These are phyloP conservation scores for Pycnonotus jocosus DNA, from an alignment of 2,113 vertebrate species.

Conservation along the genomic window DNA sequence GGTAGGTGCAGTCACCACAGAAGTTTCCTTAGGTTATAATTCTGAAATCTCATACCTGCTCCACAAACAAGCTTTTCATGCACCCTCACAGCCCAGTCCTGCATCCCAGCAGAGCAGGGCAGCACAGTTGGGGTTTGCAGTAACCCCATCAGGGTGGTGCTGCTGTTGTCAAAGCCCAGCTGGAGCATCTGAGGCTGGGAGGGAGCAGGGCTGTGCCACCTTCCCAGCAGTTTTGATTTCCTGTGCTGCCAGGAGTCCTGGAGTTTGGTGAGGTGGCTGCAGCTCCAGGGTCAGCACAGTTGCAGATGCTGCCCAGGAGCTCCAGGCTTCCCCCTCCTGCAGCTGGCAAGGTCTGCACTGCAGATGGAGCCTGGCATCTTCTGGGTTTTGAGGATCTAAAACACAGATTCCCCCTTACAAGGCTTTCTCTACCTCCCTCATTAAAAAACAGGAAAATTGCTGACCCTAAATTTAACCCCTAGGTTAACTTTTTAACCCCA, in stretches of 20 bases:
- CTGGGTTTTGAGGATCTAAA: neutral
- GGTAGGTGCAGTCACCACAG: neutral
- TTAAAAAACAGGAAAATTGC: neutral
- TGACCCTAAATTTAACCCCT: neutral
- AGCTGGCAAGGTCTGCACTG: neutral
- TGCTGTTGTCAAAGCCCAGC: neutral
- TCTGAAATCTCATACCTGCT: neutral
- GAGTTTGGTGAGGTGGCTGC: fast-evolving
- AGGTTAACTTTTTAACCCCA: constrained; percentile 1
- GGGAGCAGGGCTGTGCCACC: neutral
- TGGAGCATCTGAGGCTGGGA: neutral
- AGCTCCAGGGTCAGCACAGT: fast-evolving
- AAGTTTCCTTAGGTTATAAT: neutral
- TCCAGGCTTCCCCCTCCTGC: neutral
- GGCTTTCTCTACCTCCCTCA: neutral
- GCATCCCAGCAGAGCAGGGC: neutral
- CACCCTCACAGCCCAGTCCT: neutral
- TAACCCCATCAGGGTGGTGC: fast-evolving
- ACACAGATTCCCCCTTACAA: neutral
- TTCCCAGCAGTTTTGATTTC: neutral
- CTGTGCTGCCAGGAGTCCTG: neutral
- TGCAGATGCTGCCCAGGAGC: neutral
- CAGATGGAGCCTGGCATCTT: neutral
- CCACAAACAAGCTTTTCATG: neutral
- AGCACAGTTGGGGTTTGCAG: neutral